phyloP scores from a whole-genome alignment of 2,797 vertebrate species.

The Choloepus didactylus region DNA sequence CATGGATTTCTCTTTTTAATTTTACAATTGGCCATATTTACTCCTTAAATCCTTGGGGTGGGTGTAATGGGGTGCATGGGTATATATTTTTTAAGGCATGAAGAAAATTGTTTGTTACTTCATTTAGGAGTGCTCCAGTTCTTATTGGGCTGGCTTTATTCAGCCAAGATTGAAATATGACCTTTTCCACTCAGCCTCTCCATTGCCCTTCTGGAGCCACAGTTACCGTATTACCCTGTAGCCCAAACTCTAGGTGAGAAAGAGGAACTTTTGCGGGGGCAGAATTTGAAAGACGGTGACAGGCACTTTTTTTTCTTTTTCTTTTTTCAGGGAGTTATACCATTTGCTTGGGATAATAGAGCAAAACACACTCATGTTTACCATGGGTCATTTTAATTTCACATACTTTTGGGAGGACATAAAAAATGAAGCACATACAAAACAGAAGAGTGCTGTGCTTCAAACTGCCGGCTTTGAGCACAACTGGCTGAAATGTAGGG shows the following conservation, averaged over 20 bases:
- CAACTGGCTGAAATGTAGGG: accelerated
- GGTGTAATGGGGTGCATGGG: accelerated
- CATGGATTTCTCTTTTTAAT: background rate
- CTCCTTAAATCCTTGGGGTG: background rate
- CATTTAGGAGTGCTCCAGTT: background rate
- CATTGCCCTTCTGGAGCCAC: background rate
- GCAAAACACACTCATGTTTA: background rate
- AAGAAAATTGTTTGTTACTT: background rate
- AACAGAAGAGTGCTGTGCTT: background rate
- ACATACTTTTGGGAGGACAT: background rate
- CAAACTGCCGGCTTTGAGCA: background rate
- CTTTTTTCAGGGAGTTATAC: background rate
- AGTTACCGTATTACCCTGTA: accelerated
- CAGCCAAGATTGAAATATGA: background rate
- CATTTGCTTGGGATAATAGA: background rate
- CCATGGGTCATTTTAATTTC: background rate
- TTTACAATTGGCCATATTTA: background rate
- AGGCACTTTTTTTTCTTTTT: background rate
- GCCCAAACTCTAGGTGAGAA: background rate
- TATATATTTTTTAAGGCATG: background rate
- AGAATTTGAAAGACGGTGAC: background rate
- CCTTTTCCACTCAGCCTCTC: accelerated
- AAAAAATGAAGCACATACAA: background rate
- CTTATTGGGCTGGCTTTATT: background rate
- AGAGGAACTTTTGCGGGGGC: background rate